Percentiles rank a stretch among this genome's conserved stretches.
Evolutionary conservation across 2,113 vertebrate genomes (phyloP).

Genomic region (Pongo abelii): DNA sequence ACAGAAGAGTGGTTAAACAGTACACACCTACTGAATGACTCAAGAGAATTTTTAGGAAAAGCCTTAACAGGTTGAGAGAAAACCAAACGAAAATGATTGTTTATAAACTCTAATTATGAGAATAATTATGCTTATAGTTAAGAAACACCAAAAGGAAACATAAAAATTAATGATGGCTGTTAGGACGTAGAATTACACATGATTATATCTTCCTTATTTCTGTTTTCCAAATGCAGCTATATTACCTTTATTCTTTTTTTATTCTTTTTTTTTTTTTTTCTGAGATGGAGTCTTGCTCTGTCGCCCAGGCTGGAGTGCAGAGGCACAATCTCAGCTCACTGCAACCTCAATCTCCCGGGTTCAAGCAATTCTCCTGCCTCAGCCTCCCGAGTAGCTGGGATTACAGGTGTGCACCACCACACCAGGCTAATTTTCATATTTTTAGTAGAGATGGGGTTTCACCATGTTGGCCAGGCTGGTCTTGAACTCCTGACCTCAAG

Average conservation of each 20-base stretch:
- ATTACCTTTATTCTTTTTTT: neutral
- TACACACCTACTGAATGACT: neutral
- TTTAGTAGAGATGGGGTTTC: no score
- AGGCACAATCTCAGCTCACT: no score
- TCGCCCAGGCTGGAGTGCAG: no score
- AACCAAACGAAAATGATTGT: neutral
- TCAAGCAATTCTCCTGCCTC: no score
- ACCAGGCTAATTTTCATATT: no score
- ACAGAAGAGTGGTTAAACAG: neutral
- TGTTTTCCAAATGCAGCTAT: neutral
- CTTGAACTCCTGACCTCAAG: no score
- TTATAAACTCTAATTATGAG: constrained; percentile 34
- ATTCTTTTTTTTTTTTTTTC: neutral
- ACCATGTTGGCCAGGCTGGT: no score
- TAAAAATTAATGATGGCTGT: constrained; percentile 4
- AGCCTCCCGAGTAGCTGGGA: no score
- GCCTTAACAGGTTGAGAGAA: neutral
- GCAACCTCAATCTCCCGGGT: no score
- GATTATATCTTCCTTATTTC: neutral
- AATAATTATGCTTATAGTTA: neutral
- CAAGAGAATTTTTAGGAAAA: neutral
- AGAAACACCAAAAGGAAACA: neutral
- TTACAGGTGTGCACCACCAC: no score
- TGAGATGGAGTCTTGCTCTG: no score
- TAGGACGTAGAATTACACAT: neutral